A percentile compares a stretch with the other conserved stretches of the same genome.
Conservation (phyloP, 2,797 vertebrate genomes). For the Heterohyrax brucei region DNA sequence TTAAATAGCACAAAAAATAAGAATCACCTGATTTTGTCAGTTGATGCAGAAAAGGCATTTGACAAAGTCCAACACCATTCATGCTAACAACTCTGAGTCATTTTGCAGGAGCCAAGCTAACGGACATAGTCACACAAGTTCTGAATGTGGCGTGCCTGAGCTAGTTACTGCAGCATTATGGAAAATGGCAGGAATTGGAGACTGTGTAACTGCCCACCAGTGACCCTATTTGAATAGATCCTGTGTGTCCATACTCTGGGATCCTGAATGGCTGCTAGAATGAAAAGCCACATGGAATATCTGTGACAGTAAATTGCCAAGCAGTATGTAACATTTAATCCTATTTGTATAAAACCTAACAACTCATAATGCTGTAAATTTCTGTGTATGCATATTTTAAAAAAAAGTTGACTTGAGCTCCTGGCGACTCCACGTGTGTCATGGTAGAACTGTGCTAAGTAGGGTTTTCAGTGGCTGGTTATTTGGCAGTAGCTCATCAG, state of each 20-base stretch:
- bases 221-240: background rate
- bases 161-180: rapidly evolving
- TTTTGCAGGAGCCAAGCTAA: background rate
- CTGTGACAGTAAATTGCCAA: background rate
- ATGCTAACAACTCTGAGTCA: too few relatives aligned
- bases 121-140: background rate
- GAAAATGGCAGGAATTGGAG: background rate
- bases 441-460: too few relatives aligned
- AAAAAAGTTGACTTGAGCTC: too few relatives aligned
- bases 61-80: too few relatives aligned
- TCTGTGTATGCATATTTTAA: background rate
- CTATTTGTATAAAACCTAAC: background rate
- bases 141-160: background rate
- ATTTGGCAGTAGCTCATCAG: too few relatives aligned
- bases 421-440: too few relatives aligned
- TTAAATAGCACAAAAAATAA: too few relatives aligned
- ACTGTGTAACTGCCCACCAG: too few relatives aligned
- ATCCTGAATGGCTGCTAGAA: background rate
- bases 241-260: too few relatives aligned
- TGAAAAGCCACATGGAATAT: background rate
- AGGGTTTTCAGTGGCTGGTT: too few relatives aligned
- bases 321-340: background rate
- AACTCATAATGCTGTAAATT: background rate
- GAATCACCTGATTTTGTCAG: too few relatives aligned
- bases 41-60: too few relatives aligned